Conservation (phyloP, 2,888 invertebrate genomes). For the Heliconius aoede region DNA sequence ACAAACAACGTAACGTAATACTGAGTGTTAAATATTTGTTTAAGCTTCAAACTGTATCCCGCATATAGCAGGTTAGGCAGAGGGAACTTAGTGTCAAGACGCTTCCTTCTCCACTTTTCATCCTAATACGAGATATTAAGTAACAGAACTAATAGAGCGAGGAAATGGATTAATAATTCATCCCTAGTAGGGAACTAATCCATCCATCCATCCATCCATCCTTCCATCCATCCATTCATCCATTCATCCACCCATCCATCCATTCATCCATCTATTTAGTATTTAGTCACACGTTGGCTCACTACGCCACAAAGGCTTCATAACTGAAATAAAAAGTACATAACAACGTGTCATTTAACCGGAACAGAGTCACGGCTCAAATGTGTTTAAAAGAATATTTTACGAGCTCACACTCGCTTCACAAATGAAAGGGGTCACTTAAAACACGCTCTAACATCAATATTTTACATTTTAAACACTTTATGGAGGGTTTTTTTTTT, state of each 20-base stretch:
- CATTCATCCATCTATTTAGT: neutral
- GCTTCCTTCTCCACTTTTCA: neutral
- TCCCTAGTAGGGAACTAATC: neutral
- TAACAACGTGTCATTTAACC: constrained; percentile 36
- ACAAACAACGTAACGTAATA: constrained; percentile 8
- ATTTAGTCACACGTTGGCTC: neutral
- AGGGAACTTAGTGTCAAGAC: neutral
- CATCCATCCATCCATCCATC: too few species aligned
- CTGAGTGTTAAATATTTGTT: neutral
- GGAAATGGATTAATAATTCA: neutral
- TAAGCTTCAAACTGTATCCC: neutral
- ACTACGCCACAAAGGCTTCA: neutral
- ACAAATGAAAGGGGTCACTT: constrained; percentile 56
- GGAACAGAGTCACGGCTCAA: constrained; percentile 38
- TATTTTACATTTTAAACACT: constrained; percentile 63
- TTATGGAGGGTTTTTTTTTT: constrained; percentile 65
- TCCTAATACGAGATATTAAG: neutral
- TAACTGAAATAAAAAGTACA: constrained; percentile 14
- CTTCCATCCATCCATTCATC: too few species aligned
- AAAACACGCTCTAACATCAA: constrained; percentile 56
- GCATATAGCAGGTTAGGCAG: neutral
- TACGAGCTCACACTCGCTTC: constrained; percentile 50
- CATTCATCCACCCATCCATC: too few species aligned
- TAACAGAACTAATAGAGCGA: neutral
- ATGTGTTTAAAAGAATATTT: constrained; percentile 50